Percentiles rank a stretch among this genome's conserved stretches.
Conservation (phyloP, 2,113 vertebrate genomes). For the Callipepla californica region DNA sequence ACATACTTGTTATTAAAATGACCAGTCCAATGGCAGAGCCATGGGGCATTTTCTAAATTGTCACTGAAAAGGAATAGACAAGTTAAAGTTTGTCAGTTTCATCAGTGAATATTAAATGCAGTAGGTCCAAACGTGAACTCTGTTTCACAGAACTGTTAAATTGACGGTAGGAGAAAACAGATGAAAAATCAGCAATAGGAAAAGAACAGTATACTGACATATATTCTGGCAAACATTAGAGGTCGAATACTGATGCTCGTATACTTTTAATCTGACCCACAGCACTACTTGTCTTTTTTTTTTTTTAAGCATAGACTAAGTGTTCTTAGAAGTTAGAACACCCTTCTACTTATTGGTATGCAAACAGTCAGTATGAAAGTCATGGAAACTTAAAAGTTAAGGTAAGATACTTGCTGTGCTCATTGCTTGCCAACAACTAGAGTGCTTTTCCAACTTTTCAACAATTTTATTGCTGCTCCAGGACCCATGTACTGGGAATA, state of each 20-base stretch:
- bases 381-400: not conserved
- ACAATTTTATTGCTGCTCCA: slow-evolving; percentile 18
- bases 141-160: not conserved
- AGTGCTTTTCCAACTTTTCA: not conserved
- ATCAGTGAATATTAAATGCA: not conserved
- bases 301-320: not conserved
- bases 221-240: not conserved
- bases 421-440: not conserved
- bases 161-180: not conserved
- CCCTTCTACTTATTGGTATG: not conserved
- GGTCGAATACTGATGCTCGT: accelerated
- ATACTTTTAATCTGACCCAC: not conserved
- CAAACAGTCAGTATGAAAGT: not conserved
- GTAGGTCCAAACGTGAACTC: accelerated
- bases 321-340: not conserved
- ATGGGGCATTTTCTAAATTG: not conserved
- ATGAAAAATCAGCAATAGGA: not conserved
- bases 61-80: accelerated
- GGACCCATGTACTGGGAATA: not conserved
- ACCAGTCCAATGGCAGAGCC: not conserved
- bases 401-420: slow-evolving; percentile 8
- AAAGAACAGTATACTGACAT: not conserved
- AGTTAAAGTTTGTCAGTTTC: not conserved
- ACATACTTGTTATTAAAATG: not conserved
- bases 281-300: not conserved